phyloP scores from a whole-genome alignment of 2,113 vertebrate genomes.

The Calyptommatus sinebrachiatus region DNA sequence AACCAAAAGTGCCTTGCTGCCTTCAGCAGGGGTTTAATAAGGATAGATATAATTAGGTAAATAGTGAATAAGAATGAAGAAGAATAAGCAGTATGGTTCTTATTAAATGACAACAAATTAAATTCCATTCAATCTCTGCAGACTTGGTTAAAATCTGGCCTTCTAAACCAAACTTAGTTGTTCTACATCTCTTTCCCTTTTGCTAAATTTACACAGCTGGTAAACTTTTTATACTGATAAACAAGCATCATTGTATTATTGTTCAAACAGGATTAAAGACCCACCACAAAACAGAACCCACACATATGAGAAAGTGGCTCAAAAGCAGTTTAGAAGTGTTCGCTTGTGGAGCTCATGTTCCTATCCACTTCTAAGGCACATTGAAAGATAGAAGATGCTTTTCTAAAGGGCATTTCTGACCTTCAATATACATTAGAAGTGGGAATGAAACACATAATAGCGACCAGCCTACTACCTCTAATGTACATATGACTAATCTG shows the following conservation, averaged over 20 bases:
- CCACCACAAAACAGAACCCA: conserved; percentile 37
- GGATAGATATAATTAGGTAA: conserved; percentile 80
- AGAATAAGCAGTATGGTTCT: conserved; percentile 64
- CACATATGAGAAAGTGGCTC: too few species aligned
- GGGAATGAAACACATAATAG: too few species aligned
- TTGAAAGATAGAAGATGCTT: too few species aligned
- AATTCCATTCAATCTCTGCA: conserved; percentile 68
- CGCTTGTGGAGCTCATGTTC: too few species aligned
- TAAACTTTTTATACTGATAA: conserved; percentile 28
- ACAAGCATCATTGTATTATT: conserved; percentile 44
- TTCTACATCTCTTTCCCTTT: conserved; percentile 36
- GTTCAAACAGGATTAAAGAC: conserved; percentile 54
- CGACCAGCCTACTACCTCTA: too few species aligned
- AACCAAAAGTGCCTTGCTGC: conserved; percentile 68
- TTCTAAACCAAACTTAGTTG: conserved; percentile 51
- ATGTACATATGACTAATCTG: too few species aligned
- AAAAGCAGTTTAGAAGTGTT: too few species aligned
- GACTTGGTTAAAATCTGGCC: conserved; percentile 60
- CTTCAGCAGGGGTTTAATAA: conserved; percentile 84
- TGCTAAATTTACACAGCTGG: conserved; percentile 41
- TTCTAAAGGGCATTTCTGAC: too few species aligned
- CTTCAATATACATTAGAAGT: too few species aligned
- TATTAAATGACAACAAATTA: conserved; percentile 76
- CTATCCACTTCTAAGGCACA: too few species aligned
- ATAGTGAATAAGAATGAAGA: conserved; percentile 72